Percentiles rank a stretch among this genome's conserved stretches.
These are phyloP conservation scores for Pipistrellus kuhlii DNA, from an alignment of 2,797 vertebrate genomes.

Conservation along the genomic window DNA sequence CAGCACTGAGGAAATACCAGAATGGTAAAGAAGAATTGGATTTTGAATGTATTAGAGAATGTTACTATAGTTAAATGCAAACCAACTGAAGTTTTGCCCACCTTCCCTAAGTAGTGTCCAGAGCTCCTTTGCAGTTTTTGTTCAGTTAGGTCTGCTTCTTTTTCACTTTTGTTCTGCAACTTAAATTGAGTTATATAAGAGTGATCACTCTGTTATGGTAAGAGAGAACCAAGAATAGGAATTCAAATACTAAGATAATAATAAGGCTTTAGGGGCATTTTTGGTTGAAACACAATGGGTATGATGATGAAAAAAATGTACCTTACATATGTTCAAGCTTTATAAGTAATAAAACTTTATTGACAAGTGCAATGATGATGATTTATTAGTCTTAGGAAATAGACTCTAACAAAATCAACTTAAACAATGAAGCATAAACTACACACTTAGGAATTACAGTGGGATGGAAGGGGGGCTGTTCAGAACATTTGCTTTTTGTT, in stretches of 20 bases:
- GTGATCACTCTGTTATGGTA: neutral
- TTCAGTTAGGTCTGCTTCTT: neutral
- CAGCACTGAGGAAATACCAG: neutral
- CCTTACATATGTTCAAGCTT: neutral
- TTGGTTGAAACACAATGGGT: neutral
- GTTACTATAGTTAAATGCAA: neutral
- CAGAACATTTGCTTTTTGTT: neutral
- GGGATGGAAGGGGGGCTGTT: neutral
- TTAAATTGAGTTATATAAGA: neutral
- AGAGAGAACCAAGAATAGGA: neutral
- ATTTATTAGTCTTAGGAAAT: conserved; percentile 12
- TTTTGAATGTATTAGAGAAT: neutral
- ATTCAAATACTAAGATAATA: neutral
- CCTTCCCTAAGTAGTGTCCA: neutral
- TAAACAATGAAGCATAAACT: neutral
- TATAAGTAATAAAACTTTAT: conserved; percentile 2
- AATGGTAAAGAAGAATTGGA: neutral
- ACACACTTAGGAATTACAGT: neutral
- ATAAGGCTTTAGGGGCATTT: neutral
- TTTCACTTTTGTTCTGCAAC: neutral
- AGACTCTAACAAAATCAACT: neutral
- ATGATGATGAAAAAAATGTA: neutral
- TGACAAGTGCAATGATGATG: neutral
- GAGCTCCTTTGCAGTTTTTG: neutral
- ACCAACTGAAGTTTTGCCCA: neutral